Evolutionary conservation across 2,888 invertebrate genomes (phyloP).

Genomic region (Macrosoma leucophasiata): DNA sequence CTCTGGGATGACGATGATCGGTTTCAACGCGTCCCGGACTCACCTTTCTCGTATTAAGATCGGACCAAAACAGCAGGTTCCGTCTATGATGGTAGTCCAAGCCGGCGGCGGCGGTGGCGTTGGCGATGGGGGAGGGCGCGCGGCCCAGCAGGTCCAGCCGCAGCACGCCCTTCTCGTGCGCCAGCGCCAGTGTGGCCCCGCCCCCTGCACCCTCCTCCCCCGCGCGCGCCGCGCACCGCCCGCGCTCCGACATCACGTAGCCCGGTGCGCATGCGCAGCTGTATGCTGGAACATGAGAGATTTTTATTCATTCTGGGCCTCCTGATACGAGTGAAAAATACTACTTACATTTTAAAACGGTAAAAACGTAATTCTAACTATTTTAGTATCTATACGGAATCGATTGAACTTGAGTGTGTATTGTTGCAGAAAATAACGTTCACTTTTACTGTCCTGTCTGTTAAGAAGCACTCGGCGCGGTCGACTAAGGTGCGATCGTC

Average conservation of each 20-base stretch:
- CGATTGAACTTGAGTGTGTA: too few relatives aligned
- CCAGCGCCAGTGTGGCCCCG: constrained; percentile 71
- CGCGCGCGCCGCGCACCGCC: constrained; percentile 78
- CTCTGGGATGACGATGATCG: too few relatives aligned
- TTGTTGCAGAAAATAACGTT: too few relatives aligned
- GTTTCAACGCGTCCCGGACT: too few relatives aligned
- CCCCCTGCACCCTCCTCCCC: constrained; percentile 68
- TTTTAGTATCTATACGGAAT: too few relatives aligned
- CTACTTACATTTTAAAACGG: too few relatives aligned
- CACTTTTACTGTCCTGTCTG: too few relatives aligned
- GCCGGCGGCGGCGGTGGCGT: constrained; percentile 90
- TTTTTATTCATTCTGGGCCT: too few relatives aligned
- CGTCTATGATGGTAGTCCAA: constrained; percentile 88
- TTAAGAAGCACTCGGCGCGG: too few relatives aligned
- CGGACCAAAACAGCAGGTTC: constrained; percentile 92
- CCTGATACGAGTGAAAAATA: too few relatives aligned
- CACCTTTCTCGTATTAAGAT: constrained; percentile 89
- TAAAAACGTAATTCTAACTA: too few relatives aligned
- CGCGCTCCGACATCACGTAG: constrained; percentile 78
- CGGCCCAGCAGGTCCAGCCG: constrained; percentile 82
- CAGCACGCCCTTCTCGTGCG: constrained; percentile 77
- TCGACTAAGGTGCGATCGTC: too few relatives aligned
- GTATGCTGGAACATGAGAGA: constrained; percentile 70
- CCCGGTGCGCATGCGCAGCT: constrained; percentile 88
- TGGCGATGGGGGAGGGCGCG: constrained; percentile 81